These are phyloP conservation scores for Drosophila parvula DNA, from an alignment of 1,140 invertebrate genomes.

Conservation along the genomic window DNA sequence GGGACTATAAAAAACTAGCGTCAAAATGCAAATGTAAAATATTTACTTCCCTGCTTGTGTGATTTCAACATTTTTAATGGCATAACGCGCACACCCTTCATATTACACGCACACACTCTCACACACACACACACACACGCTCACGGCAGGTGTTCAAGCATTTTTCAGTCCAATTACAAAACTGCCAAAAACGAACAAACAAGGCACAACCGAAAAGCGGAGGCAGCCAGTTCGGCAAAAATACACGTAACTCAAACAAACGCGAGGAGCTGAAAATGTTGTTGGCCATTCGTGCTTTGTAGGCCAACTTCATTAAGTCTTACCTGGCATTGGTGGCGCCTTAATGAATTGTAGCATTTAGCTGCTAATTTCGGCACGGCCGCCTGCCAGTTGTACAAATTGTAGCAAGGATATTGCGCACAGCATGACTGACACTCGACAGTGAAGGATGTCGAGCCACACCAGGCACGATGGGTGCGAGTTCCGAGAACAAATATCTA, in stretches of 20 bases:
- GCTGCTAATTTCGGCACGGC: slow-evolving; percentile 50
- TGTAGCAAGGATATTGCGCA: slow-evolving; percentile 40
- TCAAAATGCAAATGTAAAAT: slow-evolving; percentile 82
- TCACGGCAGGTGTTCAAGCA: slow-evolving; percentile 67
- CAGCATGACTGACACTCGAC: slow-evolving; percentile 53
- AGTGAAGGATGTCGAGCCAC: slow-evolving; percentile 39
- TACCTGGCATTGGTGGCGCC: slow-evolving; percentile 47
- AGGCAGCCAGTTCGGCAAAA: slow-evolving; percentile 18
- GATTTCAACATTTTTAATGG: slow-evolving; percentile 79
- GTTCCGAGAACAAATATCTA: slow-evolving; percentile 42
- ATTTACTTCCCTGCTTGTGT: slow-evolving; percentile 75
- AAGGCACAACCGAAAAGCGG: slow-evolving; percentile 12
- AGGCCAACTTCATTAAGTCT: slow-evolving; percentile 76
- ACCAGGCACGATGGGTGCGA: slow-evolving; percentile 12
- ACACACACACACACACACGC: slow-evolving; percentile 1
- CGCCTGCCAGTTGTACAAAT: slow-evolving; percentile 35
- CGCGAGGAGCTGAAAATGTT: background rate
- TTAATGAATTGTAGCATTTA: slow-evolving; percentile 74
- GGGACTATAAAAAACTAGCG: slow-evolving; percentile 72
- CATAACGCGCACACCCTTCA: slow-evolving; percentile 47
- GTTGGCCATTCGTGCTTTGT: slow-evolving; percentile 55
- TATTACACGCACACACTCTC: background rate
- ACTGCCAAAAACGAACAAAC: slow-evolving; percentile 62
- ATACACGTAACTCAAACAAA: slow-evolving; percentile 43
- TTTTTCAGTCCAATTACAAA: slow-evolving; percentile 75